Evolutionary conservation across 2,888 invertebrate genomes (phyloP), one percentile per base, ranked within the genome.

Genomic region (Drosophila austrosaltans): DNA sequence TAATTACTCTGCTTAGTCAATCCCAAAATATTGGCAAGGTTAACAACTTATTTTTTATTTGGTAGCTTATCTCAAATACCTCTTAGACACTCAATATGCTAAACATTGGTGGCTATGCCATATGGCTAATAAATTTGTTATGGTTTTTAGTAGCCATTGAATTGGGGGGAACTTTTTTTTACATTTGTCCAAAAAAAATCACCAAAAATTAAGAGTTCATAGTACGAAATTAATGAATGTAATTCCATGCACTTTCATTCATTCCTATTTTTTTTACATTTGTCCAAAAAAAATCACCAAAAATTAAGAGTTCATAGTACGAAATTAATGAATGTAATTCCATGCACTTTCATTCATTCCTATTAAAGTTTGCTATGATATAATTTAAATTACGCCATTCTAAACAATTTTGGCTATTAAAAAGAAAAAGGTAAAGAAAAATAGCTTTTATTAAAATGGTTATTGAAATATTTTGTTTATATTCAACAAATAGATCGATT

Each of bases 81-180:
- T 48, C 48, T 48, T 25, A 48, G 48, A 48, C 48, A 48, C 10
- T 56, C 48, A 39, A 66, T 72, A 60, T 66, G 53, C 53, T 8
- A 53, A 20, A 10, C 20, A 25, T 10, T n/a, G n/a, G 3, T 20
- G 8, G 22, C 2, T 12, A n/a, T 48, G 8, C n/a, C 12, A 42
- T 59, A 56, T 32, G n/a, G 39, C 7, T 28, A 16, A 65, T 66
- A 58, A 64, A 60, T 3, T 0, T 12, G 30, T 44, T 42, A 39
- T 32, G 44, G 39, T 30, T 16, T 67, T 57, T n/a, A 40, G 58
- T 54, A 59, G 44, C 44, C 2, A 63, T 56, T 22, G 7, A 40
- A n/a, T 6, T 30, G 20, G 63, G 63, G 63, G 63, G 63, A 63
- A 25, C 44, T 63, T 59, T 70, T 32, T 25, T 25, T 48, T 16